Evolutionary conservation across 1,140 invertebrate species (phyloP), one percentile per base, ranked within the genome.

Genomic region (Onthophagus taurus): DNA sequence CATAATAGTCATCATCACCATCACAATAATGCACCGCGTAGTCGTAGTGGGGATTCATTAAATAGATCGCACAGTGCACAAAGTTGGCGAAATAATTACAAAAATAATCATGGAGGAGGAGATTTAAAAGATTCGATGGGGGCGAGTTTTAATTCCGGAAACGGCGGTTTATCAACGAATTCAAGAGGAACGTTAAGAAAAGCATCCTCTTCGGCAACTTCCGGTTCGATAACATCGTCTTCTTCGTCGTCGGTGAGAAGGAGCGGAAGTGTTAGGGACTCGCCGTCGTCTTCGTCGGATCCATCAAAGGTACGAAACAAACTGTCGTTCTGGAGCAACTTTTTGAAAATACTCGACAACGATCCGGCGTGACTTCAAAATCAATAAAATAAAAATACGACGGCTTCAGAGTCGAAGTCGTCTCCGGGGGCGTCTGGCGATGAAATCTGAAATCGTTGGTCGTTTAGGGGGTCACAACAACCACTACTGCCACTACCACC

Each of bases 241-340:
- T n/a, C 49, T 48, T 51, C 45, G 39, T 44, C 31, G 31, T 53
- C 45, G 35, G 49, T 57, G 42, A 45, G 48, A 34, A 53, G 55
- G 44, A 51, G 44, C 30, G 42, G 34, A 41, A 52, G 51, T 44
- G 42, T 44, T 21, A 30, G 49, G 44, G 42, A 50, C 34, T 44
- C 58, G 34, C 47, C 44, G 12, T 50, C 51, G 43, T 54, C 59
- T n/a, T n/a, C n/a, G n/a, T n/a, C n/a, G n/a, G n/a, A n/a, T n/a
- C n/a, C n/a, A n/a, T n/a, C n/a, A 72, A 80, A 80, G 76, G 77
- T 80, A 79, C 76, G 77, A 68, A 67, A 75, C 58, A 61, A 61
- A 61, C 63, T 72, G 60, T 72, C 68, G 63, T 75, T 79, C 66
- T 77, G 77, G 75, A 75, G 45, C 45, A 41, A 61, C 63, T 78